Evolutionary conservation across 2,888 invertebrate genomes (phyloP), one percentile per base, ranked within the genome.

Genomic region (Blastobasis lacticolella): DNA sequence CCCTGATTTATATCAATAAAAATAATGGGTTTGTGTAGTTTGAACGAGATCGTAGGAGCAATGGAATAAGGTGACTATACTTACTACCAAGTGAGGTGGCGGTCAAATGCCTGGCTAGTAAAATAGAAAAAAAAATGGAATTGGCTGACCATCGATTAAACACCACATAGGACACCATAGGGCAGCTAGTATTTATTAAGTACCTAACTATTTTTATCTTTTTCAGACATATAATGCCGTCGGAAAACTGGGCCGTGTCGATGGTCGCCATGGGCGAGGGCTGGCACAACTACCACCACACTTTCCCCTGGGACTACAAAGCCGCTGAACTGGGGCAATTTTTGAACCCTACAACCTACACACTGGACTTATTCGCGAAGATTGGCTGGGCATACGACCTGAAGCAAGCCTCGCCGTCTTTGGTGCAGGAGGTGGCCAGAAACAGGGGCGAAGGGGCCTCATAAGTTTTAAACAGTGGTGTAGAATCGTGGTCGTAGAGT

Each of bases 201-300:
- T 23, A 23, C 23, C n/a, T 23, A 23, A 23, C 23, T 23, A 23
- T 2, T 23, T n/a, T 23, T 23, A 3, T 48, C 48, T 6, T 10
- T 80, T 77, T 47, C 78, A 94, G 95, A 62, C 83, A 88, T 71
- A 94, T 97, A 65, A 94, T 92, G 74, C 96, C 97, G 0, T 86
- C 90, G 0, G 93, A 97, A 80, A 96, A 95, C 73, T 88, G 90
- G 59, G 81, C 89, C 0, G 96, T 97, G 0, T 91, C 95, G 0
- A 66, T 94, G 0, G 67, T 92, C 36, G 92, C 95, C 0, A 88
- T 94, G 80, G 96, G 96, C 0, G 96, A 96, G 77, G 97, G 97
- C 5, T 97, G 95, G 94, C 97, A 97, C 85, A 97, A 97, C 82
- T 97, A 95, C 78, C 97, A 97, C 75, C 97, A 97, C 80, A 93